Evolutionary conservation across 2,888 invertebrate genomes (phyloP), one percentile per base, ranked within the genome.

Genomic region (Pocota personata): DNA sequence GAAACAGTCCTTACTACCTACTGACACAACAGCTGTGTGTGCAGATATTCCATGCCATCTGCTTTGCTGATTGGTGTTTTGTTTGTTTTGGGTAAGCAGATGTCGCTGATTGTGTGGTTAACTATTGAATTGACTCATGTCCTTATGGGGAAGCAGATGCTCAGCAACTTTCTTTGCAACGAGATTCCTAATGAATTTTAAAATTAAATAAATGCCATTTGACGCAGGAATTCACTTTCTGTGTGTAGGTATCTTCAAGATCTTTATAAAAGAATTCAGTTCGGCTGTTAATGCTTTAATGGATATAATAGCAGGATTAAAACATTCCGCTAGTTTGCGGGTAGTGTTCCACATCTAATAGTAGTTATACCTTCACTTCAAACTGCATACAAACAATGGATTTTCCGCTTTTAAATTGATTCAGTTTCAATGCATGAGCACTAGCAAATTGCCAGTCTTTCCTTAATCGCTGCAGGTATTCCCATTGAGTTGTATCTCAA

Each of bases 141-240:
- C 78, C 62, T 48, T 55, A 64, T 64, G 48, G 12, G 72, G 72
- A 30, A 57, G 19, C 57, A 72, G 78, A 78, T 78, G 78, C 16
- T 40, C 5, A 43, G 35, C 62, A 62, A 78, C 79, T 79, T 79
- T 79, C 79, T 55, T 79, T 64, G 71, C 72, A 27, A 57, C 37
- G 40, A 27, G 48, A 72, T 79, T 72, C 48, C 46, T 55, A 35
- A 57, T 7, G 40, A 0, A 40, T 24, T 4, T 24, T 24, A 24
- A 24, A 24, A 24, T 3, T 24, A 24, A 4, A 24, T 24, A 40
- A 1, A 6, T 40, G n/a, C 6, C 19, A 48, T 37, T 50, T n/a
- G 50, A n/a, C 35, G 60, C 19, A 8, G 64, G 48, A 21, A 72
- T 76, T 82, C 57, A 82, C 82, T 82, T 82, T 82, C 76, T 46